These are phyloP conservation scores for Gari tellinella DNA, from an alignment of 2,888 invertebrate genomes.

Conservation along the genomic window DNA sequence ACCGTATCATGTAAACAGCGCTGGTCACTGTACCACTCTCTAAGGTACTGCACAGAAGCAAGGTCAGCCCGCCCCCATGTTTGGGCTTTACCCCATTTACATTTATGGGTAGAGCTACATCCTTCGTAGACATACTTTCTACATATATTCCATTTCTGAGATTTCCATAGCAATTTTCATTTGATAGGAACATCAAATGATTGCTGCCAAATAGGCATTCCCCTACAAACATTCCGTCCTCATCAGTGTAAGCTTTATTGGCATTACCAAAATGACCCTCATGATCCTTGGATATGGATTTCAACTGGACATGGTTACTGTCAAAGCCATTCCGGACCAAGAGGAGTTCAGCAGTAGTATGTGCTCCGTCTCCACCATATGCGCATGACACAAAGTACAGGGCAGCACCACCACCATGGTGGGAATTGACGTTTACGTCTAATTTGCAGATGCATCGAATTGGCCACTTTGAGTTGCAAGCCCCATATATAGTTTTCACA, in stretches of 20 bases:
- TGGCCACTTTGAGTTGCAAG: constrained; percentile 66
- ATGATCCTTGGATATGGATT: constrained; percentile 49
- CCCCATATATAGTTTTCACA: constrained; percentile 25
- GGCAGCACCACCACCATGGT: constrained; percentile 67
- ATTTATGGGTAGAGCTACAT: constrained; percentile 50
- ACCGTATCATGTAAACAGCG: constrained; percentile 65
- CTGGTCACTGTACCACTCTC: constrained; percentile 27
- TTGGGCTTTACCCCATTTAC: constrained; percentile 41
- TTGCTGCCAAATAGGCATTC: constrained; percentile 70
- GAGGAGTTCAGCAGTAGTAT: constrained; percentile 64
- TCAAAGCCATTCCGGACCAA: constrained; percentile 69
- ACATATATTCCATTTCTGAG: constrained; percentile 64
- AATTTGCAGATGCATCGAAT: constrained; percentile 61
- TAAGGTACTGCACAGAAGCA: constrained; percentile 66
- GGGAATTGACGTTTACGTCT: constrained; percentile 65
- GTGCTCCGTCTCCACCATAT: constrained; percentile 65
- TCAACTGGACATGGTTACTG: constrained; percentile 59
- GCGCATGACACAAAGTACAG: constrained; percentile 60
- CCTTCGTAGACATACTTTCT: constrained; percentile 15
- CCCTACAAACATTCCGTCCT: constrained; percentile 65
- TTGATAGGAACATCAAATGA: constrained; percentile 66
- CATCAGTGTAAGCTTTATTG: constrained; percentile 56
- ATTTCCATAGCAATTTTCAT: constrained; percentile 62
- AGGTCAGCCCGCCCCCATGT: constrained; percentile 53
- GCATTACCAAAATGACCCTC: constrained; percentile 69